Evolutionary conservation across 2,113 vertebrate species (phyloP).

Genomic region (Crotalus tigris): DNA sequence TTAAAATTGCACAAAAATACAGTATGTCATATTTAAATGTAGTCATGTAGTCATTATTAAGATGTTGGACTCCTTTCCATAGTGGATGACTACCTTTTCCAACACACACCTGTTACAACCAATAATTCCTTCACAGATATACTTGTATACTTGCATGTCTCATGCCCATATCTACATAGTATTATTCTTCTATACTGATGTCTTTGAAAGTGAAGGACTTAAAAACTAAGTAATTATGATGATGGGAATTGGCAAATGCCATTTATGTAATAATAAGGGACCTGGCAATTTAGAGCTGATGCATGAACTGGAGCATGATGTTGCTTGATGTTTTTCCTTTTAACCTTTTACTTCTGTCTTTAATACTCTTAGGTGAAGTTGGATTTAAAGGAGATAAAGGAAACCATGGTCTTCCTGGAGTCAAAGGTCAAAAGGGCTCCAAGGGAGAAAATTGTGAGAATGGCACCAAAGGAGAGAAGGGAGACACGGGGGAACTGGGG

Average conservation of each 20-base stretch:
- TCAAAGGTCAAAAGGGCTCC: constrained; percentile 80
- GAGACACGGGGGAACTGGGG: constrained; percentile 75
- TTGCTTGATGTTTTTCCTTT: neutral
- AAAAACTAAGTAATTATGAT: neutral
- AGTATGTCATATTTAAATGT: neutral
- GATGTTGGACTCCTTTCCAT: neutral
- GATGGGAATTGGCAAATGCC: neutral
- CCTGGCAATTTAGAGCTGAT: neutral
- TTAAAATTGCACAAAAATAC: neutral
- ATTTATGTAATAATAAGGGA: neutral
- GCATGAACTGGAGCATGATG: neutral
- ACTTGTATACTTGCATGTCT: neutral
- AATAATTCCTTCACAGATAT: neutral
- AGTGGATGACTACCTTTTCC: neutral
- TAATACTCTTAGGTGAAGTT: constrained; percentile 75
- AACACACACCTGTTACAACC: neutral
- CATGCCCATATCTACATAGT: neutral
- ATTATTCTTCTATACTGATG: neutral
- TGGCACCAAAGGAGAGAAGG: constrained; percentile 85
- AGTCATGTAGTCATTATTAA: neutral
- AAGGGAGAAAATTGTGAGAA: constrained; percentile 85
- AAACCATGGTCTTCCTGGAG: constrained; percentile 73
- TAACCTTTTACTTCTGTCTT: constrained; percentile 3
- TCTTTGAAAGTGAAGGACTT: neutral
- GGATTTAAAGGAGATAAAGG: constrained; percentile 89